Conservation (phyloP, 64 coral and sea anemone species). For the Acropora tenuis region DNA sequence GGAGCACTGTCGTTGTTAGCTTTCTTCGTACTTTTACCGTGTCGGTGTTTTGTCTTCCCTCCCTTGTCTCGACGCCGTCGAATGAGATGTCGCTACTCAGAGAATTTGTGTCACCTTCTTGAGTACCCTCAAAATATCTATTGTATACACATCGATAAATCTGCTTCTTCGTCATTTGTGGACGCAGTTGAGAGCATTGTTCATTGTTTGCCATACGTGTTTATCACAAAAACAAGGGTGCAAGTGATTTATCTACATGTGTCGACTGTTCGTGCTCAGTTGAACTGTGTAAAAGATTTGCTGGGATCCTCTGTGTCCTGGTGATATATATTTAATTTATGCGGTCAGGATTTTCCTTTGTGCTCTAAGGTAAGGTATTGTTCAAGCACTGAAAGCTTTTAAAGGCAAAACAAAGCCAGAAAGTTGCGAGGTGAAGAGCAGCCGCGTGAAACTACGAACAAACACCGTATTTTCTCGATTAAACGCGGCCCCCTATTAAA, state of each 20-base stretch:
- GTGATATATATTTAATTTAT: constrained; percentile 42
- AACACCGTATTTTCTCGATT: no score
- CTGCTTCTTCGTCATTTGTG: constrained; percentile 2
- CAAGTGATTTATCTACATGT: constrained; percentile 37
- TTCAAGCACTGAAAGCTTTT: constrained; percentile 25
- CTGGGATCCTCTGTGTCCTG: constrained; percentile 9
- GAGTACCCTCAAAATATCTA: constrained; percentile 38
- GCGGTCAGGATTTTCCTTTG: constrained; percentile 56
- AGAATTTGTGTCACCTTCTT: not conserved
- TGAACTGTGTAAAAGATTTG: constrained; percentile 41
- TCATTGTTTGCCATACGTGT: constrained; percentile 52
- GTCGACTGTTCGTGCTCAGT: constrained; percentile 40
- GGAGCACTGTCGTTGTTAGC: not conserved
- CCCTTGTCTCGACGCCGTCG: not conserved
- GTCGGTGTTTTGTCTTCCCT: no score
- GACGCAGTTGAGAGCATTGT: constrained; percentile 13
- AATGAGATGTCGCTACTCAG: not conserved
- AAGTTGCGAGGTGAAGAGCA: not conserved
- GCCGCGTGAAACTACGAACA: no score
- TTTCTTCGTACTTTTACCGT: not conserved
- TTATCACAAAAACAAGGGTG: constrained; percentile 20
- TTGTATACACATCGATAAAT: constrained; percentile 46
- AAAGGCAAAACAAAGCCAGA: constrained; percentile 43
- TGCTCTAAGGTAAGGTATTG: constrained; percentile 28
- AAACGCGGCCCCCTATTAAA: no score